Percentiles rank a stretch among this genome's conserved stretches.
phyloP scores from a whole-genome alignment of 2,797 vertebrate species.

The Momotus momota region DNA sequence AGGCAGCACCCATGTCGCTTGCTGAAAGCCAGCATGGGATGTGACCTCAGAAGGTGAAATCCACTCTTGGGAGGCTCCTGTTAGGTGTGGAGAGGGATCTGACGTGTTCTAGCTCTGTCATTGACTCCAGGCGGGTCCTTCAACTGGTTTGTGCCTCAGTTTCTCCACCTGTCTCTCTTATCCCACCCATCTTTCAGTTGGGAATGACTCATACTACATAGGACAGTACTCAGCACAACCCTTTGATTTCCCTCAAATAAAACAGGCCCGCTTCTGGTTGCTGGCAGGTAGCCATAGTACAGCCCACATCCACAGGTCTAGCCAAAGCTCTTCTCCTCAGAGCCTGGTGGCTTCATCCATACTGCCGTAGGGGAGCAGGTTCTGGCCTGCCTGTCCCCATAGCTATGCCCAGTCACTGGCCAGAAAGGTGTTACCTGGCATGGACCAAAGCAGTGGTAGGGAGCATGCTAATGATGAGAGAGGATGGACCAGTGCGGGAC shows the following conservation, averaged over 20 bases:
- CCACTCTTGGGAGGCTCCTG: not conserved
- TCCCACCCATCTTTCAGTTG: not conserved
- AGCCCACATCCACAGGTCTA: not conserved
- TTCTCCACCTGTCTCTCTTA: not conserved
- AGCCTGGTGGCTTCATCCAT: not conserved
- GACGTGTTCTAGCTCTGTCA: not conserved
- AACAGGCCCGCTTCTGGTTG: not conserved
- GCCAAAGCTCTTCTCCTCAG: not conserved
- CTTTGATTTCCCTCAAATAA: not conserved
- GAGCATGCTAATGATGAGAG: not conserved
- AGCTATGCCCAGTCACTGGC: not conserved
- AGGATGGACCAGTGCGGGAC: not conserved
- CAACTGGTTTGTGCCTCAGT: not conserved
- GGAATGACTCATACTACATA: not conserved
- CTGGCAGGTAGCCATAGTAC: not conserved
- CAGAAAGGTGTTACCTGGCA: not conserved
- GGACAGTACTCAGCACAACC: not conserved
- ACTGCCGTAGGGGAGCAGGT: rapidly evolving
- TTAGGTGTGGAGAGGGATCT: not conserved
- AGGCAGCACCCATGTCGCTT: not conserved
- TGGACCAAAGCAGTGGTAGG: not conserved
- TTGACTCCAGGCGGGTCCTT: not conserved
- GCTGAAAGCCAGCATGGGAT: not conserved
- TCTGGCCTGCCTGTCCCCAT: not conserved
- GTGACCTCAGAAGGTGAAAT: not conserved